Evolutionary conservation across 2,113 vertebrate species (phyloP).

Genomic region (Prietella phreatophila): DNA sequence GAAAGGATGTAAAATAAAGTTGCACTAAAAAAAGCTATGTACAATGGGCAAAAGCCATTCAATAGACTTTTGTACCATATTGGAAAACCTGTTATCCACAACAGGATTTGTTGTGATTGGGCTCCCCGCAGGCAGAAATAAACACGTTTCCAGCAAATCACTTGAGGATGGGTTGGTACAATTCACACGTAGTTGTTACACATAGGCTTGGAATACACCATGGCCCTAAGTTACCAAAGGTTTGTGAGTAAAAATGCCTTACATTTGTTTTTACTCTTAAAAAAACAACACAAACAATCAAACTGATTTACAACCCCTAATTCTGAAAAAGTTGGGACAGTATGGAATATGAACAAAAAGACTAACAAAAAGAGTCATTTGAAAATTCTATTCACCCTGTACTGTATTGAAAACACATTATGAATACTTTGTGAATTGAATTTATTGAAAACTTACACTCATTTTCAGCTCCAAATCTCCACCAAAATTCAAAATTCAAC

Average conservation of each 20-base stretch:
- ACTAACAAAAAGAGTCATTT: no score
- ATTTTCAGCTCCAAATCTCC: neutral
- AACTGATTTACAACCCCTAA: neutral
- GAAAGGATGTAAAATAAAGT: slow-evolving; percentile 21
- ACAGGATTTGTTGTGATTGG: slow-evolving; percentile 9
- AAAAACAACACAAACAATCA: neutral
- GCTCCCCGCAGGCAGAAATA: neutral
- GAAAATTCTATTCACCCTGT: no score
- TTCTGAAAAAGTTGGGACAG: no score
- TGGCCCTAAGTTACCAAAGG: neutral
- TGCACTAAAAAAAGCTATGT: neutral
- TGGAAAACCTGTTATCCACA: slow-evolving; percentile 36
- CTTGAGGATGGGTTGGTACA: neutral
- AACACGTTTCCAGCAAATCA: slow-evolving; percentile 13
- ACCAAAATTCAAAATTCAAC: neutral
- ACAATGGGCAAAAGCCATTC: neutral
- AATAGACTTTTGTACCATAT: neutral
- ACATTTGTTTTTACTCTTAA: neutral
- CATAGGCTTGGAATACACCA: neutral
- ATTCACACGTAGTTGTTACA: neutral
- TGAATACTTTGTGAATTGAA: no score
- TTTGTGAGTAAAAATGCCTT: neutral
- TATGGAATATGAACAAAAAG: no score
- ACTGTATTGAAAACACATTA: no score
- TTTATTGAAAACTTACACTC: no score